Conservation (phyloP, 2,113 vertebrate genomes). For the Nicator chloris region DNA sequence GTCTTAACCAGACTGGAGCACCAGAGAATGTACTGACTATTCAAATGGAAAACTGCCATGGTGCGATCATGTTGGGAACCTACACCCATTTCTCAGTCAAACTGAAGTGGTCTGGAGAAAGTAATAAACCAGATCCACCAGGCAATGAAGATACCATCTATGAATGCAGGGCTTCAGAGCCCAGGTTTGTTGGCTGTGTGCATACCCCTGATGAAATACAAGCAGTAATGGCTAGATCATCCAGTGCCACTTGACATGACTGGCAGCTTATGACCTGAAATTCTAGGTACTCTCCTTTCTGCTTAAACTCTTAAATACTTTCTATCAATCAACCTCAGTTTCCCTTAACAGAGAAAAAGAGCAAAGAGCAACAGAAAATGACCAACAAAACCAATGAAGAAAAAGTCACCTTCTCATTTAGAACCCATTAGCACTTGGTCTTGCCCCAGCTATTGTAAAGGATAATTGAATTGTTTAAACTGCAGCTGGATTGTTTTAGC, state of each 20-base stretch:
- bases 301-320: background rate
- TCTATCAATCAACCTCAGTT: background rate
- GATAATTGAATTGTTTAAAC: constrained; percentile 58
- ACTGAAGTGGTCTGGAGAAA: background rate
- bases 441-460: constrained; percentile 16
- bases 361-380: background rate
- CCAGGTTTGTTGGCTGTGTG: background rate
- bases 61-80: background rate
- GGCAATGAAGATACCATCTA: background rate
- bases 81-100: background rate
- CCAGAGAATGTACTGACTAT: background rate
- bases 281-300: background rate
- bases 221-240: background rate
- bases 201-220: background rate
- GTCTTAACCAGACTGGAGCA: background rate
- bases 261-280: background rate
- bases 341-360: background rate
- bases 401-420: constrained; percentile 27
- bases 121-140: background rate
- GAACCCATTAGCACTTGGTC: constrained; percentile 11
- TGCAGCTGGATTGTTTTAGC: constrained; percentile 46
- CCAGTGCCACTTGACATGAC: background rate
- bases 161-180: background rate
- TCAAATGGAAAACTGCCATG: background rate
- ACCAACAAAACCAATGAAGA: background rate